A percentile compares a stretch with the other conserved stretches of the same genome.
phyloP scores from a whole-genome alignment of 2,888 invertebrate species.

The Orthonevra nobilis region DNA sequence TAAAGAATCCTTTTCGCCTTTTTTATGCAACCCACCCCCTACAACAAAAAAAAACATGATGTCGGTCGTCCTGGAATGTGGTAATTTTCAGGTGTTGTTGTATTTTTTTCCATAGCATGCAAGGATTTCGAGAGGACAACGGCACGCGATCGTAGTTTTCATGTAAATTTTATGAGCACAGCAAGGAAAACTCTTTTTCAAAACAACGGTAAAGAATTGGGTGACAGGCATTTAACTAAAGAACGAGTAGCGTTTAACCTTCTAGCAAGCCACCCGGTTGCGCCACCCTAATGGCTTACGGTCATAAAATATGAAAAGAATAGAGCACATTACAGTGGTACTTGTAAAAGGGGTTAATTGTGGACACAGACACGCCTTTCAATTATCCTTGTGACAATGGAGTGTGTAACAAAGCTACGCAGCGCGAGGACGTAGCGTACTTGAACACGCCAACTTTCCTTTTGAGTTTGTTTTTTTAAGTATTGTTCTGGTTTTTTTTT shows the following conservation, averaged over 20 bases:
- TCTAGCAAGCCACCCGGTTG: background rate
- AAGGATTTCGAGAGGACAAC: slow-evolving; percentile 45
- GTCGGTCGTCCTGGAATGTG: slow-evolving; percentile 32
- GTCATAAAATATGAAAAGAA: slow-evolving; percentile 16
- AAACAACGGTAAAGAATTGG: slow-evolving; percentile 49
- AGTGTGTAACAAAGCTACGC: slow-evolving; percentile 27
- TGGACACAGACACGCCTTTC: slow-evolving; percentile 60
- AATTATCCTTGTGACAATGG: slow-evolving; percentile 62
- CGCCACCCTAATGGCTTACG: background rate
- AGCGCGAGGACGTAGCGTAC: background rate
- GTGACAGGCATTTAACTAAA: slow-evolving; percentile 65
- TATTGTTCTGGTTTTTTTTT: slow-evolving; percentile 19
- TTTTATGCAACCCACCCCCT: too few relatives aligned
- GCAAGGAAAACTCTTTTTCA: slow-evolving; percentile 48
- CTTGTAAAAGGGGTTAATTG: slow-evolving; percentile 67
- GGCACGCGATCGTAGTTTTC: slow-evolving; percentile 58
- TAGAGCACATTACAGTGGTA: slow-evolving; percentile 19
- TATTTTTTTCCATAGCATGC: slow-evolving; percentile 37
- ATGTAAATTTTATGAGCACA: slow-evolving; percentile 57
- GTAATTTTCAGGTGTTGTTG: slow-evolving; percentile 58
- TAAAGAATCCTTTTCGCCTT: too few relatives aligned
- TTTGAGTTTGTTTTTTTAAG: background rate
- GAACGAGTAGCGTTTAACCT: slow-evolving; percentile 63
- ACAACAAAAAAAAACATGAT: too few relatives aligned
- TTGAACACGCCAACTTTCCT: slow-evolving; percentile 49